Conservation (phyloP, 2,113 vertebrate genomes). For the Barbus barbus region DNA sequence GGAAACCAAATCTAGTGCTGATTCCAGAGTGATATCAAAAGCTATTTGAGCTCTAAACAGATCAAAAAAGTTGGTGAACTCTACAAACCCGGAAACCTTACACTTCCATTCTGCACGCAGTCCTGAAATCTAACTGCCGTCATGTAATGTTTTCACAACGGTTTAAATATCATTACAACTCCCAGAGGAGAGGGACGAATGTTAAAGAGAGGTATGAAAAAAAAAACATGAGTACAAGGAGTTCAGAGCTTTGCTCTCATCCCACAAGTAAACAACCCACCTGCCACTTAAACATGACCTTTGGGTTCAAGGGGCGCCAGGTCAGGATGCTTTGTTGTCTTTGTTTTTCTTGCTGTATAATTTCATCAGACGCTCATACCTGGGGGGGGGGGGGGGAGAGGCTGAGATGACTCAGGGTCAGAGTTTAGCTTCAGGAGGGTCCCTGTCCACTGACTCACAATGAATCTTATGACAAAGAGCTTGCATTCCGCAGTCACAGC, state of each 20-base stretch:
- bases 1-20: constrained; percentile 12
- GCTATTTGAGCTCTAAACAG: background rate
- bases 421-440: constrained; percentile 9
- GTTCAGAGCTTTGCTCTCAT: background rate
- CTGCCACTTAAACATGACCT: constrained; percentile 28
- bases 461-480: background rate
- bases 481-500: background rate
- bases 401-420: background rate
- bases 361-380: constrained; percentile 2
- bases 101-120: background rate
- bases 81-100: background rate
- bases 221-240: constrained; percentile 2
- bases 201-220: background rate
- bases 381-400: background rate
- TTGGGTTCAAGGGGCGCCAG: background rate
- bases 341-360: background rate
- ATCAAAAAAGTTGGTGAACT: background rate
- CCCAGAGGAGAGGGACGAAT: background rate
- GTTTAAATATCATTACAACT: background rate
- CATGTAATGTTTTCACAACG: background rate
- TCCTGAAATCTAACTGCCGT: background rate
- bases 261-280: background rate
- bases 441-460: background rate
- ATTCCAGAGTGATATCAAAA: constrained; percentile 11
- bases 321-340: constrained; percentile 2